phyloP scores from a whole-genome alignment of 1,140 invertebrate genomes.

The Drosophila paulistorum region DNA sequence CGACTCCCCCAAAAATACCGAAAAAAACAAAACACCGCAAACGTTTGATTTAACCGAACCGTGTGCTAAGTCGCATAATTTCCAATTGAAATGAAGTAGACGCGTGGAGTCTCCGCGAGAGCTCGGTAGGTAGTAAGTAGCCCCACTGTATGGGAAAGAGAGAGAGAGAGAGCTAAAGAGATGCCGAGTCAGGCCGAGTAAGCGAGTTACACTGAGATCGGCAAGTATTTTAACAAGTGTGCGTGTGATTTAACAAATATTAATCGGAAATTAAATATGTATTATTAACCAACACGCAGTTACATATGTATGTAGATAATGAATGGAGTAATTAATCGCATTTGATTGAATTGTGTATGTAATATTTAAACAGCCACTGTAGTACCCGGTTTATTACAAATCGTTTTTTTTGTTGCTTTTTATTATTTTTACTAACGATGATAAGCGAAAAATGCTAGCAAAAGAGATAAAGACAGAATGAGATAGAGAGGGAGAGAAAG shows the following conservation, averaged over 20 bases:
- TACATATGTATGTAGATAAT: no score
- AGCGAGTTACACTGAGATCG: conserved; percentile 36
- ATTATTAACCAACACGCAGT: no score
- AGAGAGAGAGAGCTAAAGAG: not conserved
- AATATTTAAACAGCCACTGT: not conserved
- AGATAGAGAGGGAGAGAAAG: conserved; percentile 32
- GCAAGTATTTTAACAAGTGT: conserved; percentile 27
- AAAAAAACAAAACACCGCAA: conserved; percentile 9
- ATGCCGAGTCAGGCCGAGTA: conserved; percentile 47
- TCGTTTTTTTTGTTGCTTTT: not conserved
- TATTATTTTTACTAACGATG: conserved; percentile 40
- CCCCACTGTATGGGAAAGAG: not conserved
- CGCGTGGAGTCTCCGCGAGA: conserved; percentile 47
- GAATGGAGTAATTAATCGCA: no score
- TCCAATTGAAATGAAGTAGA: conserved; percentile 75
- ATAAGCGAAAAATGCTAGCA: conserved; percentile 29
- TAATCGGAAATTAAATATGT: not conserved
- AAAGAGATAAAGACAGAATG: conserved; percentile 18
- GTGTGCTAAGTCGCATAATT: conserved; percentile 51
- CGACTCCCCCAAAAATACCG: conserved; percentile 6
- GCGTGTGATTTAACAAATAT: not conserved
- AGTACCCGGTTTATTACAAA: not conserved
- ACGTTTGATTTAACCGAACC: conserved; percentile 44
- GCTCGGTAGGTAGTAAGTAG: not conserved
- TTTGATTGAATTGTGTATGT: not conserved